A percentile compares a stretch with the other conserved stretches of the same genome.
These are phyloP conservation scores for Margarornis squamiger DNA, from an alignment of 2,797 vertebrate genomes.

Conservation along the genomic window DNA sequence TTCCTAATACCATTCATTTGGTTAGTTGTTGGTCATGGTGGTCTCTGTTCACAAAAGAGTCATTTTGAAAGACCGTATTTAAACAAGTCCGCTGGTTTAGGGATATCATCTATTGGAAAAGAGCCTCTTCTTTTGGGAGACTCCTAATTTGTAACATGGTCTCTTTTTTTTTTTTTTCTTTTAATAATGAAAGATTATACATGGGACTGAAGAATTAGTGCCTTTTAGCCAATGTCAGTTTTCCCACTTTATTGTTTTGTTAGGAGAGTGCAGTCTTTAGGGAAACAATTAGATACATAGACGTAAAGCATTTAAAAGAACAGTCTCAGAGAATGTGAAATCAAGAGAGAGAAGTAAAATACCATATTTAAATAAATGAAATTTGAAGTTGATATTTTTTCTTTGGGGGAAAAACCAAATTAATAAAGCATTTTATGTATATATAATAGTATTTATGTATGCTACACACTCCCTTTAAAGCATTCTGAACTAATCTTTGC, in stretches of 20 bases:
- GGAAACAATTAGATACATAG: background rate
- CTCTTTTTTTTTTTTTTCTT: background rate
- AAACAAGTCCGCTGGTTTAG: background rate
- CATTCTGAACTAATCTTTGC: background rate
- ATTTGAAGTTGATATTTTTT: background rate
- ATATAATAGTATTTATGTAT: background rate
- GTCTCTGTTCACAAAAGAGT: accelerated
- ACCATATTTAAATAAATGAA: background rate
- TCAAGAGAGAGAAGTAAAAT: background rate
- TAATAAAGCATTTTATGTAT: background rate
- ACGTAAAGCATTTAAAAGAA: background rate
- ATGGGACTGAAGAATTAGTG: background rate
- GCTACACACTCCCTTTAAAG: background rate
- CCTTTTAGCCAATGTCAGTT: background rate
- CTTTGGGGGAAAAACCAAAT: background rate
- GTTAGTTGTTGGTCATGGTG: background rate
- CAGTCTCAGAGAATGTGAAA: background rate
- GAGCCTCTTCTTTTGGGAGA: background rate
- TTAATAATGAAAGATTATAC: background rate
- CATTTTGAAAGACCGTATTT: background rate
- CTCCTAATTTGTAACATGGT: background rate
- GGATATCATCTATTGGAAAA: background rate
- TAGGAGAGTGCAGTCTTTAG: background rate
- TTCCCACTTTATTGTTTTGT: background rate
- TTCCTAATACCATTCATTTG: background rate